Base-by-base conservation (phyloP, 2,888 invertebrate genomes). In the Dynastes grantii region DNA sequence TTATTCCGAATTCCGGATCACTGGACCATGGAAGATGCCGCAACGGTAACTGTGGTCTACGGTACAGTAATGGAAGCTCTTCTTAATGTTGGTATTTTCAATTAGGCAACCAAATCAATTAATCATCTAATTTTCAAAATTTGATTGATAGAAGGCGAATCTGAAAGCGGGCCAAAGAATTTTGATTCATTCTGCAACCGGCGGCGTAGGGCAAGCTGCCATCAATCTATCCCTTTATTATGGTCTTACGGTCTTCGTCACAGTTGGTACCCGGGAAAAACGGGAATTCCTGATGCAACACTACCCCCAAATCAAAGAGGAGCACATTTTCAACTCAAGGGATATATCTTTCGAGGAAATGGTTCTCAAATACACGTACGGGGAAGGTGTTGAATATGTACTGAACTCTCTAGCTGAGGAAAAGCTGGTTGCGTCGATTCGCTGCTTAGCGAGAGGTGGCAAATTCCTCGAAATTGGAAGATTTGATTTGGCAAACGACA, bases 331-430 rank as follows among this genome's bases (percentile, higher is more conserved):
- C 85, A 96, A 97, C 89, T 96, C 97, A 76, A 93, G 97, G 84
- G 95, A 97, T 89, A 91, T 93, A 11, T 92, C 93, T 76, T 98
- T 98, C 89, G 98, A 98, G 89, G 94, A 95, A 87, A 91, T 97
- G 85, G 90, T 98, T 75, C 91, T 95, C 87, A 90, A 91, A 64
- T 92, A 94, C 85, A 98, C 98, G 0, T 89, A 92, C 81, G 98
- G 98, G 49, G 92, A 92, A 84, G 98, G 98, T 79, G 98, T 98
- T 4, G 96, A 99, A 88, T 89, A 98, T 78, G 95, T 98, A 11
- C 89, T 97, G 9, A 98, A 98, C 88, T 97, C 97, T 0, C 89
- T 98, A 73, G 93, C 97, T 0, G 97, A 96, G 85, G 97, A 98
- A 64, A 97, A 97, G 87, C 90, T 98, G 1, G 91, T 92, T 85